Evolutionary conservation across 2,888 invertebrate genomes (phyloP).

Genomic region (Yponomeuta evonymella): DNA sequence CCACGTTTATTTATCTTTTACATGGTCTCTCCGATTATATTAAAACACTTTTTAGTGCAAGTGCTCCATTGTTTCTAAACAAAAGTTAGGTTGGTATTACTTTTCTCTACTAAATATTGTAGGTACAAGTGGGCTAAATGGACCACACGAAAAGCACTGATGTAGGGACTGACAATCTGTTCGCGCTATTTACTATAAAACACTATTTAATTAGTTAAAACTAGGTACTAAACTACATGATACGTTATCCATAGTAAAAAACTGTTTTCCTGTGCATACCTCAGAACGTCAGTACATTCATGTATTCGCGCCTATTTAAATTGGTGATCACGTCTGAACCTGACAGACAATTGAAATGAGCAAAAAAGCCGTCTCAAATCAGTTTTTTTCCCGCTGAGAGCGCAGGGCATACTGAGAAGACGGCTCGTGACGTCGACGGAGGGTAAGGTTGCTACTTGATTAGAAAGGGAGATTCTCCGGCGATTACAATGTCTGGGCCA

Average conservation of each 20-base stretch:
- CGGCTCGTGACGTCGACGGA: neutral
- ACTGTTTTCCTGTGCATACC: neutral
- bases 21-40: too few relatives aligned
- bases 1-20: too few relatives aligned
- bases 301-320: neutral
- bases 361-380: neutral
- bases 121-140: too few relatives aligned
- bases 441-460: neutral
- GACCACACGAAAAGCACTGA: too few relatives aligned
- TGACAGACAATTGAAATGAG: neutral
- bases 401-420: neutral
- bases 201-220: neutral
- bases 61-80: too few relatives aligned
- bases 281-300: neutral
- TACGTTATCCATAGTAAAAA: neutral
- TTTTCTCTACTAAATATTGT: too few relatives aligned
- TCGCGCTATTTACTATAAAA: neutral
- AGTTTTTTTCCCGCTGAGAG: neutral
- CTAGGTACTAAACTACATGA: neutral
- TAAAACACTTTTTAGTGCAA: too few relatives aligned
- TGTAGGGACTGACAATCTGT: too few relatives aligned
- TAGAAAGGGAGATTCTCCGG: too few relatives aligned
- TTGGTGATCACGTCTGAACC: neutral
- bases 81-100: too few relatives aligned
- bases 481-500: too few relatives aligned